Percentiles rank a stretch among this genome's conserved stretches.
Evolutionary conservation across 2,113 vertebrate genomes (phyloP).

Genomic region (Trichomycterus rosablanca): DNA sequence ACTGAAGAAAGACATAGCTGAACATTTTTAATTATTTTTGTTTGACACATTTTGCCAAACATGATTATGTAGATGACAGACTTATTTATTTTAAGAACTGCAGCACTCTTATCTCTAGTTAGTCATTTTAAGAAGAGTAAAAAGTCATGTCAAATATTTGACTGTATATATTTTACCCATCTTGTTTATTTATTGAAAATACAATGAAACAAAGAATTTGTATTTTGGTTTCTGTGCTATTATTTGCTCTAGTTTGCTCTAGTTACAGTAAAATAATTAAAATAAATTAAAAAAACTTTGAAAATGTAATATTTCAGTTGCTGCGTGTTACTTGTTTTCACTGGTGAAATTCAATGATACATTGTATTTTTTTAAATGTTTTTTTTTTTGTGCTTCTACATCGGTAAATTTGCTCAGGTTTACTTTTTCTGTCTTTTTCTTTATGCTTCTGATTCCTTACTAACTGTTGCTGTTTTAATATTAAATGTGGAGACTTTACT

Average conservation of each 20-base stretch:
- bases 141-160: slow-evolving; percentile 11
- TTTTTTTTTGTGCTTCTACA: slow-evolving; percentile 58
- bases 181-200: slow-evolving; percentile 64
- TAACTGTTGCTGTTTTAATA: neutral
- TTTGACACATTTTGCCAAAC: neutral
- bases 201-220: slow-evolving; percentile 29
- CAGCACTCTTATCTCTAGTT: slow-evolving; percentile 48
- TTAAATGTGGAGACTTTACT: no score
- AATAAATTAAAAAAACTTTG: slow-evolving; percentile 16
- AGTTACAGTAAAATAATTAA: slow-evolving; percentile 16
- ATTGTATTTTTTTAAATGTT: slow-evolving; percentile 1
- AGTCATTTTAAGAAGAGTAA: slow-evolving; percentile 44
- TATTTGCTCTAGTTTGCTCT: slow-evolving; percentile 13
- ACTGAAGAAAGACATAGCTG: no score
- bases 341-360: slow-evolving; percentile 65
- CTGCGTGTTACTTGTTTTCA: no score
- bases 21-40: neutral
- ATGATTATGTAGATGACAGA: neutral
- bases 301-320: slow-evolving; percentile 10
- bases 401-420: slow-evolving; percentile 58
- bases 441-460: neutral
- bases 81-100: slow-evolving; percentile 24
- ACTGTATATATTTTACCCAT: slow-evolving; percentile 26
- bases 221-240: no score
- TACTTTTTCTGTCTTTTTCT: slow-evolving; percentile 47